phyloP scores from a whole-genome alignment of 2,888 invertebrate genomes.

The Metacarcinus magister region DNA sequence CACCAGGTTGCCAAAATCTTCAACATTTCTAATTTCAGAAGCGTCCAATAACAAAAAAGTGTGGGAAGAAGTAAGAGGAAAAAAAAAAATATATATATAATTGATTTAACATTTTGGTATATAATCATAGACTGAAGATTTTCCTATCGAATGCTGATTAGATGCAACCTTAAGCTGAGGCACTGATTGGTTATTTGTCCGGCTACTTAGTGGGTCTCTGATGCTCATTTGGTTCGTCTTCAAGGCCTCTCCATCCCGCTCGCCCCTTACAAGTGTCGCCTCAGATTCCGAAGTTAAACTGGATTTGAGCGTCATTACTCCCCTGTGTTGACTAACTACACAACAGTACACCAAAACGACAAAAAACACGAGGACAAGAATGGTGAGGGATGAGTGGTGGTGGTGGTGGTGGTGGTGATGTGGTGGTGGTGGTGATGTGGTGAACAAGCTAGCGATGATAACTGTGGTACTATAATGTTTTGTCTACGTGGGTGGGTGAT shows the following conservation, averaged over 20 bases:
- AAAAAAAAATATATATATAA: neutral
- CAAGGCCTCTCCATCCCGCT: neutral
- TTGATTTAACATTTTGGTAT: neutral
- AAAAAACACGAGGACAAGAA: conserved; percentile 15
- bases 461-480: neutral
- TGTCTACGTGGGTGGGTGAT: too few species aligned
- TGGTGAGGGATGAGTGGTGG: conserved; percentile 20
- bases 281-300: conserved; percentile 30
- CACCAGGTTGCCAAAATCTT: neutral
- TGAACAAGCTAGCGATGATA: neutral
- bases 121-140: neutral
- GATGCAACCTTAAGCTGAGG: neutral
- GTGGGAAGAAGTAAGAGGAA: too few species aligned
- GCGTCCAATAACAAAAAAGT: too few species aligned
- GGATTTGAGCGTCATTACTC: conserved; percentile 48
- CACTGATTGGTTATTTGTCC: neutral
- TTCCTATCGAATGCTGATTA: too few species aligned
- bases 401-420: neutral
- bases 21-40: neutral
- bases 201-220: neutral
- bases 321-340: conserved; percentile 45
- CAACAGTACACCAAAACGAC: conserved; percentile 40
- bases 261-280: neutral
- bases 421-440: neutral
- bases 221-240: neutral